These are phyloP conservation scores for Mnemiopsis leidyi DNA, from an alignment of 37 sponge, comb jelly and placozoan genomes.

Conservation along the genomic window DNA sequence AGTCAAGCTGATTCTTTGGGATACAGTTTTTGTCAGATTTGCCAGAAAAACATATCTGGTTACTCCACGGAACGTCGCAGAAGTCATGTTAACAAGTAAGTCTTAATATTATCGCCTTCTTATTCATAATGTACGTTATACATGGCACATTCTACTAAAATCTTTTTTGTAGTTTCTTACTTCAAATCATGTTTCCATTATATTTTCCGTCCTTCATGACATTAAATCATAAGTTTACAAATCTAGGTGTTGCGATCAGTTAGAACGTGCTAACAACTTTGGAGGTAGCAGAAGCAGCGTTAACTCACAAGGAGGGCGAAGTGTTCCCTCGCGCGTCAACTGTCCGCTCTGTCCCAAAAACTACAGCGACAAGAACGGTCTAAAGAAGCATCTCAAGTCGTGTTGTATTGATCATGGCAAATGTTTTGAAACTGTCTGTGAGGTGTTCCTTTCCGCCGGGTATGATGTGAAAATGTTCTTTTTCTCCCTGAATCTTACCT, in stretches of 20 bases:
- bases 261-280: neutral
- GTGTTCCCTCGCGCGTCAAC: neutral
- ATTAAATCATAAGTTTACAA: too few relatives aligned
- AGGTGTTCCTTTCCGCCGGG: neutral
- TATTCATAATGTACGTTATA: too few relatives aligned
- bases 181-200: too few relatives aligned
- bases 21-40: constrained; percentile 51
- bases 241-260: neutral
- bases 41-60: constrained; percentile 22
- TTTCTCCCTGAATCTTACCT: too few relatives aligned
- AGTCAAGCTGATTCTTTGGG: neutral
- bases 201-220: too few relatives aligned
- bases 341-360: constrained; percentile 3
- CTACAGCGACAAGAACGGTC: neutral
- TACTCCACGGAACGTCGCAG: neutral
- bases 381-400: neutral
- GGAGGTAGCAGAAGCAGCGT: neutral
- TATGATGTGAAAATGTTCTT: too few relatives aligned
- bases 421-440: neutral
- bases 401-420: neutral
- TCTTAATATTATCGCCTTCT: neutral
- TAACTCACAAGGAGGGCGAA: neutral
- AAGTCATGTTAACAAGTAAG: constrained; percentile 21
- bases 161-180: too few relatives aligned
- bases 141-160: too few relatives aligned